phyloP scores from a whole-genome alignment of 2,888 invertebrate genomes.

The Strigamia crassipes region DNA sequence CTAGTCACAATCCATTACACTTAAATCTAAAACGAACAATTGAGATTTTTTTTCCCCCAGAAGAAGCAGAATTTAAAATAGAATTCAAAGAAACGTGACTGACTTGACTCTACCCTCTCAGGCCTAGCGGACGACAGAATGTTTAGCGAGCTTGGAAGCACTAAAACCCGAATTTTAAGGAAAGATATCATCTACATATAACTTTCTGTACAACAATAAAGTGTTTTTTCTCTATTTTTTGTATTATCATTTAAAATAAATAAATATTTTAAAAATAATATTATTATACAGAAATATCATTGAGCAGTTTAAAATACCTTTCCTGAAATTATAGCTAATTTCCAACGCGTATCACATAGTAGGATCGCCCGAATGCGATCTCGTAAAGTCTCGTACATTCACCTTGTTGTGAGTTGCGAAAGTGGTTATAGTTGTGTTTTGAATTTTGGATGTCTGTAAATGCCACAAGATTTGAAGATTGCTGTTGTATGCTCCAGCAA shows the following conservation, averaged over 20 bases:
- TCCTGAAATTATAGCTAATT: neutral
- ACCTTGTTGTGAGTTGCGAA: neutral
- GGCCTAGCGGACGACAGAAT: too few relatives aligned
- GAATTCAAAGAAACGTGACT: neutral
- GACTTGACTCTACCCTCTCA: too few relatives aligned
- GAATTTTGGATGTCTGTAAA: conserved; percentile 46
- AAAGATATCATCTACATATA: too few relatives aligned
- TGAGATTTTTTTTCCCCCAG: neutral
- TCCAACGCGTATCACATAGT: neutral
- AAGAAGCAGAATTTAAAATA: neutral
- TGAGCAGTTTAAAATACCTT: neutral
- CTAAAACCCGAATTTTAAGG: too few relatives aligned
- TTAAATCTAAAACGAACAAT: neutral
- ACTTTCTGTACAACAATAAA: too few relatives aligned
- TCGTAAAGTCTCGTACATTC: neutral
- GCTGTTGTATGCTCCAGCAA: conserved; percentile 99
- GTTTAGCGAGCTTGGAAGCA: too few relatives aligned
- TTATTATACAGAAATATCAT: too few relatives aligned
- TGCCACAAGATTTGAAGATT: conserved; percentile 64
- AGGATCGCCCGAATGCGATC: neutral
- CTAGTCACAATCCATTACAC: conserved; percentile 17
- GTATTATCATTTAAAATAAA: too few relatives aligned
- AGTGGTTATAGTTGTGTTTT: neutral
- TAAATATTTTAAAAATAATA: too few relatives aligned
- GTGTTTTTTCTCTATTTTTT: too few relatives aligned